Evolutionary conservation across 2,888 invertebrate species (phyloP).

Genomic region (Epinotia bilunana): DNA sequence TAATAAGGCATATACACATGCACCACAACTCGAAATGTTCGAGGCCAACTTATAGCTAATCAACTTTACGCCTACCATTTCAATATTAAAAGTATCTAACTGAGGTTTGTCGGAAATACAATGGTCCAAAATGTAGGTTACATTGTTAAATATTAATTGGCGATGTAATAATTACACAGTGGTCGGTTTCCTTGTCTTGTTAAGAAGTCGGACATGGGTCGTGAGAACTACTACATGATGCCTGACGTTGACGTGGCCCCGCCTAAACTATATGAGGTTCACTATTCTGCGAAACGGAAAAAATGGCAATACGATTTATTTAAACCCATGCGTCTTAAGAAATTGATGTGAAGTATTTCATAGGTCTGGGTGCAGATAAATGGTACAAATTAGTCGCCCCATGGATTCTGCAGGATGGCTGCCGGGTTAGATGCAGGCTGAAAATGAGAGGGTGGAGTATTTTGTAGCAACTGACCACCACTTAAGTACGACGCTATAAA

Average conservation of each 20-base stretch:
- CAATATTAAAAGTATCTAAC: neutral
- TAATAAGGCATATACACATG: no score
- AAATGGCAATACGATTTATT: neutral
- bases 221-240: constrained; percentile 23
- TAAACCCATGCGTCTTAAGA: neutral
- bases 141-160: constrained; percentile 16
- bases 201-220: constrained; percentile 35
- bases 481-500: no score
- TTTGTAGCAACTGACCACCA: no score
- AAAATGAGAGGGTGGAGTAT: neutral
- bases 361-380: neutral
- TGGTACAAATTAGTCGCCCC: no score
- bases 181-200: constrained; percentile 17
- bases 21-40: neutral
- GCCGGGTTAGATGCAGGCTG: neutral
- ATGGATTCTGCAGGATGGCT: neutral
- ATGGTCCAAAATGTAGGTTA: neutral
- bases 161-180: constrained; percentile 19
- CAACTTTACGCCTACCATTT: neutral
- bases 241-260: constrained; percentile 22
- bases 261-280: constrained; percentile 23
- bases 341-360: neutral
- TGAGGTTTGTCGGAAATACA: neutral
- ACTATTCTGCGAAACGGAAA: constrained; percentile 1
- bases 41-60: no score